Evolutionary conservation across 2,797 vertebrate genomes (phyloP).

Genomic region (Sparidentex hasta): DNA sequence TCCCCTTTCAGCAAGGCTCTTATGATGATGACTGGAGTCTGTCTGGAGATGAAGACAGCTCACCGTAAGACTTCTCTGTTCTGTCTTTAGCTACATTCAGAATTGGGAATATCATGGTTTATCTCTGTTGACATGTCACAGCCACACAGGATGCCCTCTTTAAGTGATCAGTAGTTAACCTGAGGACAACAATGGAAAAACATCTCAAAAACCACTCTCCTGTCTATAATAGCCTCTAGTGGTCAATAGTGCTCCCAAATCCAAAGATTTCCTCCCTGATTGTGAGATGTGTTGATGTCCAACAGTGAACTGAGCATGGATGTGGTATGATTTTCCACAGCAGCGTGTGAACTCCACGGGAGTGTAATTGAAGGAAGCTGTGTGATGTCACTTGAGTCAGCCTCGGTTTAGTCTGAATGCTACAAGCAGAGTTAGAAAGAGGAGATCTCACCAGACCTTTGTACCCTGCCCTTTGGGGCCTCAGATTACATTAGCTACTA

Average conservation of each 20-base stretch:
- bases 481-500: too few species aligned
- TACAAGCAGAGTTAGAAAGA: too few species aligned
- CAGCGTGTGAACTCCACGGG: too few species aligned
- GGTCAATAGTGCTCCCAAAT: background rate
- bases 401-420: too few species aligned
- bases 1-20: conserved; percentile 57
- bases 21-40: conserved; percentile 87
- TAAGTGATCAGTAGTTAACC: background rate
- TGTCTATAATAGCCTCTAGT: background rate
- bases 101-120: background rate
- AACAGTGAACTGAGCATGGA: background rate
- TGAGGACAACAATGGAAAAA: background rate
- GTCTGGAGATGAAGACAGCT: conserved; percentile 82
- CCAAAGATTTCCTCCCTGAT: background rate
- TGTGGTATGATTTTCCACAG: background rate
- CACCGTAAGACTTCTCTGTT: conserved; percentile 78
- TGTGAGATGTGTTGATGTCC: background rate
- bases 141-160: background rate
- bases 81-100: background rate
- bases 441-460: too few species aligned
- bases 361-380: too few species aligned
- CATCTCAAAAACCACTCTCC: background rate
- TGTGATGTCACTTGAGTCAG: too few species aligned
- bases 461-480: too few species aligned
- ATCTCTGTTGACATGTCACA: background rate